phyloP scores from a whole-genome alignment of 2,797 vertebrate genomes.

The Cirrhinus molitorella region DNA sequence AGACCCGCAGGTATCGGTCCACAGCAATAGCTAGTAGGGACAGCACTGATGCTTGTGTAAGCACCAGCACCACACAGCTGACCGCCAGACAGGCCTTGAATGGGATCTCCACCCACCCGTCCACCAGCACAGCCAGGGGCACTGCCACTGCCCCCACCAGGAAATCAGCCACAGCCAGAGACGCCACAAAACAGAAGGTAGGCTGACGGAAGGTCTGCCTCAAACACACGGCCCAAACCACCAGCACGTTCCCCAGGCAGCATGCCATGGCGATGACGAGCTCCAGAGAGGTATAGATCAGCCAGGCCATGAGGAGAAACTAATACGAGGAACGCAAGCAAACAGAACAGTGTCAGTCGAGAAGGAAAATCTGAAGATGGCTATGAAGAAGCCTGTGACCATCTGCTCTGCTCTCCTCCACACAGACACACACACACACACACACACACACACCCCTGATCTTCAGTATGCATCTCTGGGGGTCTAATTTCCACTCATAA shows the following conservation, averaged over 20 bases:
- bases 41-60: slow-evolving; percentile 86
- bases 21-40: slow-evolving; percentile 86
- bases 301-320: slow-evolving; percentile 63
- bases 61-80: slow-evolving; percentile 82
- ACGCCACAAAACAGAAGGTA: slow-evolving; percentile 85
- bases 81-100: slow-evolving; percentile 83
- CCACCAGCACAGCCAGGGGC: slow-evolving; percentile 84
- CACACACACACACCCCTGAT: slow-evolving; percentile 18
- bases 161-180: slow-evolving; percentile 85
- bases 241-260: slow-evolving; percentile 83
- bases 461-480: slow-evolving; percentile 23
- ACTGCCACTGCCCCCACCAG: slow-evolving; percentile 84
- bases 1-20: slow-evolving; percentile 87
- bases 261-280: slow-evolving; percentile 68
- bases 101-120: slow-evolving; percentile 65
- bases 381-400: slow-evolving; percentile 17
- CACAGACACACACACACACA: neutral
- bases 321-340: neutral
- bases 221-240: slow-evolving; percentile 80
- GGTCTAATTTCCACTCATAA: slow-evolving; percentile 34
- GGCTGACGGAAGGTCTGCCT: slow-evolving; percentile 75
- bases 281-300: slow-evolving; percentile 69
- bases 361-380: slow-evolving; percentile 19
- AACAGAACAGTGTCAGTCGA: slow-evolving; percentile 15
- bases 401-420: slow-evolving; percentile 2